A percentile compares a stretch with the other conserved stretches of the same genome.
Conservation (phyloP, 1,140 invertebrate species). For the Aphelinus certus region DNA sequence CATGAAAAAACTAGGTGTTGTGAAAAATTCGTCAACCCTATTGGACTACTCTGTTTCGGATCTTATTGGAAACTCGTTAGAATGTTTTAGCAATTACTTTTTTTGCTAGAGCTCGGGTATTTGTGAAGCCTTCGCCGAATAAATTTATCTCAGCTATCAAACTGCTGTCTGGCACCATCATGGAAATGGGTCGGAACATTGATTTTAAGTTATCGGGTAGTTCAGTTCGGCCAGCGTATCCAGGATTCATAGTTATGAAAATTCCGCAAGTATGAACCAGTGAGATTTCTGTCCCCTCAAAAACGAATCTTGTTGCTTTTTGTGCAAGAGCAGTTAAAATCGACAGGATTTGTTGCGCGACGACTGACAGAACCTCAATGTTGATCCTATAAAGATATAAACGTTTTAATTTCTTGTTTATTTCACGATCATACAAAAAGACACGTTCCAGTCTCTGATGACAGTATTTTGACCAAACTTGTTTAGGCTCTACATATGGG, state of each 20-base stretch:
- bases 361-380: conserved; percentile 89
- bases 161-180: conserved; percentile 91
- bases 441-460: too few species aligned
- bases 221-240: conserved; percentile 89
- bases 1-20: too few species aligned
- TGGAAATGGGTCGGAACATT: conserved; percentile 92
- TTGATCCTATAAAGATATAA: conserved; percentile 72
- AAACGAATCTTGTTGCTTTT: conserved; percentile 75
- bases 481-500: too few species aligned
- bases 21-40: too few species aligned
- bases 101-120: conserved; percentile 79
- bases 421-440: too few species aligned
- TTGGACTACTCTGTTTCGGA: neutral
- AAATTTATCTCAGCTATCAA: conserved; percentile 90
- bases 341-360: conserved; percentile 83
- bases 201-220: conserved; percentile 92
- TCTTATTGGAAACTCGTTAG: conserved; percentile 1
- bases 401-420: too few species aligned
- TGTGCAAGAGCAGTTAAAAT: conserved; percentile 77
- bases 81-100: conserved; percentile 67
- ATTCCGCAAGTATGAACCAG: conserved; percentile 82
- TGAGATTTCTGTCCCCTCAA: conserved; percentile 82
- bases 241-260: conserved; percentile 94
- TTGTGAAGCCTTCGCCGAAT: conserved; percentile 88
- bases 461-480: too few species aligned